phyloP scores from a whole-genome alignment of 2,888 invertebrate genomes.

The Odiellus spinosus region DNA sequence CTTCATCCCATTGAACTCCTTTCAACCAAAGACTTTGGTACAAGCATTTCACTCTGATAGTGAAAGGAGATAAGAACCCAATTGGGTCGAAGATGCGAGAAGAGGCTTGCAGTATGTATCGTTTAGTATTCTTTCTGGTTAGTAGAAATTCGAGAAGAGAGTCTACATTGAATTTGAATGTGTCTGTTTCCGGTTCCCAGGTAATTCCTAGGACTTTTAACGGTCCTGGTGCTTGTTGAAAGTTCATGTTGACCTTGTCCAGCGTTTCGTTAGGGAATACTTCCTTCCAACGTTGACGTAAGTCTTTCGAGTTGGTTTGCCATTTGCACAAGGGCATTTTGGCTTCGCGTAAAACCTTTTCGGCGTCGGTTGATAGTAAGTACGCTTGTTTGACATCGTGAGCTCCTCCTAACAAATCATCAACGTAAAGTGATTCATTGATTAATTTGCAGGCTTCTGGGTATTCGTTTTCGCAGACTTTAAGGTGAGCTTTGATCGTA shows the following conservation, averaged over 20 bases:
- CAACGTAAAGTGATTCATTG: background rate
- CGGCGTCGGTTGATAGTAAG: background rate
- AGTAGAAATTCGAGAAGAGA: no score
- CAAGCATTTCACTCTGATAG: constrained; percentile 2
- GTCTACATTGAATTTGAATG: no score
- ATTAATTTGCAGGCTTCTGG: background rate
- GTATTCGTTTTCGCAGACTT: background rate
- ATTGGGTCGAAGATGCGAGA: no score
- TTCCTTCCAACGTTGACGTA: background rate
- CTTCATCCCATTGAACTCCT: constrained; percentile 20
- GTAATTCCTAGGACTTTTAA: no score
- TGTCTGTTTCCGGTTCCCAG: no score
- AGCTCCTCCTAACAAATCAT: background rate
- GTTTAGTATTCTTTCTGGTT: no score
- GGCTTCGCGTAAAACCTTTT: background rate
- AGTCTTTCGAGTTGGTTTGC: background rate
- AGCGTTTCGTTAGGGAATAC: no score
- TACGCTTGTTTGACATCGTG: background rate
- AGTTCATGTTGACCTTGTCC: no score
- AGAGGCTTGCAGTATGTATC: no score
- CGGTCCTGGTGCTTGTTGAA: no score
- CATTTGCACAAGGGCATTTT: constrained; percentile 2
- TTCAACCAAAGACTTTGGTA: constrained; percentile 21
- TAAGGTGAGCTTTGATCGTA: constrained; percentile 1
- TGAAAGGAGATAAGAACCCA: no score